Base-by-base conservation (phyloP, 1,140 invertebrate species). In the Pteromalus puparum region DNA sequence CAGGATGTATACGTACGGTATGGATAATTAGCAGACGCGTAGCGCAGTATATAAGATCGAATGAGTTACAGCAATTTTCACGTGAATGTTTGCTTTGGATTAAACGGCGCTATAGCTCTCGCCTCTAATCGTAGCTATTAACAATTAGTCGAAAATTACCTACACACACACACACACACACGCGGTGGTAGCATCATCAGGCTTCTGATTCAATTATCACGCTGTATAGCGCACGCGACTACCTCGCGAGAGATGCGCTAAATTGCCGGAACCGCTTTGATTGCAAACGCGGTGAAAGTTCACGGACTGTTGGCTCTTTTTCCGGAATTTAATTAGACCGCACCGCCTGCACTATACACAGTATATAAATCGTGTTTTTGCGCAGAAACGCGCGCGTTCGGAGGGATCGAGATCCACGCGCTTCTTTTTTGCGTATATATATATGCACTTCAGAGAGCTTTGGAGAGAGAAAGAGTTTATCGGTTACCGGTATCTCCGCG, bases 231-330 rank as follows among this genome's bases (percentile, higher is more conserved):
- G 12, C 48, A 21, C 81, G 70, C 48, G 70, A 61, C 48, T n/a
- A n/a, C n/a, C n/a, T 0, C 78, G 3, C 1, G 30, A 84, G 86
- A 72, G 18, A 21, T 53, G 84, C 77, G 75, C 74, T 68, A 70
- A 86, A 88, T 87, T 86, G 86, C 67, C 24, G 24, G 67, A 61
- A 61, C 21, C 88, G 88, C 87, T 87, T 88, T 87, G 87, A 83
- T 61, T 85, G 88, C 89, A 89, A 88, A 88, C 85, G 85, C 87
- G 87, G 89, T 90, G 89, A 90, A 90, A 89, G 89, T 89, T 88
- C 87, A 87, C 28, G 10, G 83, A 77, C 21, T 24, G 42, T 3
- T 1, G 61, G 78, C 46, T 34, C 13, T 75, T 30, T 38, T 67
- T 28, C n/a, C 26, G 21, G 46, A 73, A 65, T 74, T 61, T 75